Evolutionary conservation across 2,113 vertebrate species (phyloP), one percentile per base, ranked within the genome.

Genomic region (Lagopus muta): DNA sequence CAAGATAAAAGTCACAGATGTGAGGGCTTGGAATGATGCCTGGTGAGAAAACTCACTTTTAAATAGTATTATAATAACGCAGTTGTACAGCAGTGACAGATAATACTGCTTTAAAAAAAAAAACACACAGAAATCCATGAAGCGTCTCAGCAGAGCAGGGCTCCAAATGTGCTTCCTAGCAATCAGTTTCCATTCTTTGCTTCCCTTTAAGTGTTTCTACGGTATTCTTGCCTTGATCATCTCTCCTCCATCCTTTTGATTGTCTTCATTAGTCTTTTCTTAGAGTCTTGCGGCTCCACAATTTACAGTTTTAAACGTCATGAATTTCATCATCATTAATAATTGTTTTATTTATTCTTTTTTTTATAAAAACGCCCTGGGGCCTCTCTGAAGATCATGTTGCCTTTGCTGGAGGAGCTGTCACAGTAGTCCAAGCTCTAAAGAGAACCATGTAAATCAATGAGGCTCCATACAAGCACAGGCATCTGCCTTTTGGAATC

Each of bases 1-100:
- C 82, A 86, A 94, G 96, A 97, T 97, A 96, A 97, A 97, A 95
- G 88, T 88, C 91, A 96, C 92, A 95, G 95, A 95, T 96, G 89
- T 92, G 91, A 93, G 71, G 69, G 73, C 78, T 97, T 97, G 95
- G 94, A 97, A 94, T 86, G 89, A 76, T 89, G 95, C 93, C 94
- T 94, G 73, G 89, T 94, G 61, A 95, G 93, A 92, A 76, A 94
- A 89, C n/a, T 86, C 55, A n/a, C 60, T 82, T 94, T 80, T 48
- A 77, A 94, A 93, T 64, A 28, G 22, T 42, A 36, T 38, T 76
- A 64, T 60, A 82, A 79, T 89, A 90, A 83, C 78, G 65, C 47
- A 85, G 84, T 95, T 88, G 61, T 76, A 73, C 27, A 83, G 64
- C 36, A 86, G 69, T 1, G 4, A 92, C 65, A 87, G 85, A 79